A percentile compares a stretch with the other conserved stretches of the same genome.
Conservation (phyloP, 2,888 invertebrate genomes). For the Stictocephala bisonia region DNA sequence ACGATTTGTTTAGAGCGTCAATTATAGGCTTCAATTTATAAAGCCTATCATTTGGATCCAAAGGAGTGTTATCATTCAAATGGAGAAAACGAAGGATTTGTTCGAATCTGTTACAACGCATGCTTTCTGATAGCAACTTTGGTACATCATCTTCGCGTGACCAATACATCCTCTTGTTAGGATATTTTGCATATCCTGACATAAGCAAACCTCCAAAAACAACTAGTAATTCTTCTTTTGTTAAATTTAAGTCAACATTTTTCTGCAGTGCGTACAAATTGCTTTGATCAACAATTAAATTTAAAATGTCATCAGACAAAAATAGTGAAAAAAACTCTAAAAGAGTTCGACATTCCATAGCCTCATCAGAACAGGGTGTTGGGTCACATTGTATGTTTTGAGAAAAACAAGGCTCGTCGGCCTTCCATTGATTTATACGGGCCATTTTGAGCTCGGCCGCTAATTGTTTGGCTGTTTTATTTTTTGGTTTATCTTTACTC, state of each 20-base stretch:
- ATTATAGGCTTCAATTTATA: background rate
- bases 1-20: background rate
- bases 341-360: conserved; percentile 38
- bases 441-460: conserved; percentile 24
- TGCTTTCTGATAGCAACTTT: conserved; percentile 26
- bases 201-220: conserved; percentile 30
- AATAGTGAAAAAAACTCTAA: conserved; percentile 38
- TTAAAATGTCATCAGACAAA: conserved; percentile 27
- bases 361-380: conserved; percentile 34
- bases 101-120: conserved; percentile 30
- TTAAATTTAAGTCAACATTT: conserved; percentile 41
- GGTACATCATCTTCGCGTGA: conserved; percentile 25
- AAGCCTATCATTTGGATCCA: background rate
- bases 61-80: background rate
- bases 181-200: conserved; percentile 34
- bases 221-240: conserved; percentile 29
- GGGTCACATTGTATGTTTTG: conserved; percentile 5
- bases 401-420: conserved; percentile 5
- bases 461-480: conserved; percentile 20
- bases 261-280: conserved; percentile 40
- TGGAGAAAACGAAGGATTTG: no score
- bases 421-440: conserved; percentile 33
- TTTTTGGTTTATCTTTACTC: background rate
- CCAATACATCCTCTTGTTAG: conserved; percentile 39
- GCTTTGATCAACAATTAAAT: conserved; percentile 39